Percentiles rank a stretch among this genome's conserved stretches.
Conservation (phyloP, 2,797 vertebrate genomes). For the Dendrocincla fuliginosa region DNA sequence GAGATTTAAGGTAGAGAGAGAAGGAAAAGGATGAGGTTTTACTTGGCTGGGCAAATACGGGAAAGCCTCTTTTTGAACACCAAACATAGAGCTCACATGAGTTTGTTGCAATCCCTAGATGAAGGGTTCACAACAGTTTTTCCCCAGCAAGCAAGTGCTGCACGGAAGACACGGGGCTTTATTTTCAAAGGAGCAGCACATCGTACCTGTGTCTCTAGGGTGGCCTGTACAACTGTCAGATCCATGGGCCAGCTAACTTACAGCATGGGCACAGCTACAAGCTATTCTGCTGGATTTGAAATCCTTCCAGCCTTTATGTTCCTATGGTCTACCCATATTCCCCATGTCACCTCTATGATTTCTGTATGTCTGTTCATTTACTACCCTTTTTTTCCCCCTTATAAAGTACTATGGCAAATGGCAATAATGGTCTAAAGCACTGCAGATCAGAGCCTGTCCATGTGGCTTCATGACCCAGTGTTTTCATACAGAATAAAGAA, state of each 20-base stretch:
- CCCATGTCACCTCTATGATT: not conserved
- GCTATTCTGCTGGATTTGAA: not conserved
- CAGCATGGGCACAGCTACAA: not conserved
- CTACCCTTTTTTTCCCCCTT: not conserved
- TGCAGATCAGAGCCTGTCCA: not conserved
- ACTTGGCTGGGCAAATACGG: not conserved
- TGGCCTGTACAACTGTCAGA: not conserved
- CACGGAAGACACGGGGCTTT: not conserved
- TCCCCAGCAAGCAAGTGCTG: not conserved
- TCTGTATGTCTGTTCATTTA: not conserved
- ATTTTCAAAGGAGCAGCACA: not conserved
- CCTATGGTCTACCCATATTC: not conserved
- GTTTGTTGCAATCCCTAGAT: not conserved
- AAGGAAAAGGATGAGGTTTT: not conserved
- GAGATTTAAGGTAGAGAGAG: not conserved
- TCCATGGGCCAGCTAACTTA: not conserved
- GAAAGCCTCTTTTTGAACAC: conserved; percentile 48
- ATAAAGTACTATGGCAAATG: conserved; percentile 24
- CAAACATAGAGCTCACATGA: not conserved
- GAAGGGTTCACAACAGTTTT: not conserved
- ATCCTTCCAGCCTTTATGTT: not conserved
- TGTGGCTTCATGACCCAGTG: conserved; percentile 47
- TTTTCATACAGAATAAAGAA: conserved; percentile 60
- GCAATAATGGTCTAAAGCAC: not conserved
- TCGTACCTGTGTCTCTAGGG: not conserved